Evolutionary conservation across 1,140 invertebrate genomes (phyloP).

Genomic region (Akabosia matsudoensis): DNA sequence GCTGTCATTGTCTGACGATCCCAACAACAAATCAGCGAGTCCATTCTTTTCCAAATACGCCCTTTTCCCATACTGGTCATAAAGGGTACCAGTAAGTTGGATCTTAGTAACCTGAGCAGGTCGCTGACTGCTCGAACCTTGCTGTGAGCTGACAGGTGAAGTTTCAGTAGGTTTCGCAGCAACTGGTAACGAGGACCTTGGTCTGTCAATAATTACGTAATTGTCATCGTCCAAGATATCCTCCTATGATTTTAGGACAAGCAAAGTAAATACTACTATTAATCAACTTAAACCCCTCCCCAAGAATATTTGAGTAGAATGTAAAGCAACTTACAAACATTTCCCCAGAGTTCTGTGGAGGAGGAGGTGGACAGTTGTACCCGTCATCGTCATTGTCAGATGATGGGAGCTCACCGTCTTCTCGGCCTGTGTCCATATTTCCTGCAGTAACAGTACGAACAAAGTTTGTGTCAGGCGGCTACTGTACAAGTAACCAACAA

Average conservation of each 20-base stretch:
- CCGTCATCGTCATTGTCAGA: neutral
- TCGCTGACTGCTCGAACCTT: neutral
- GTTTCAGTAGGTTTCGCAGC: neutral
- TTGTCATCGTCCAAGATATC: neutral
- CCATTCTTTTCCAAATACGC: neutral
- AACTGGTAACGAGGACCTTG: neutral
- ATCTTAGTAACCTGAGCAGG: neutral
- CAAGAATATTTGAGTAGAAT: neutral
- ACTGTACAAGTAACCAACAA: too few relatives aligned
- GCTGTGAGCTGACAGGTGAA: neutral
- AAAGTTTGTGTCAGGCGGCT: too few relatives aligned
- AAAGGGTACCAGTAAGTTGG: neutral
- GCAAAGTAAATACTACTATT: neutral
- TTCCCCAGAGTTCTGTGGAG: neutral
- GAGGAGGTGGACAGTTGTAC: neutral
- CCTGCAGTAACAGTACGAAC: too few relatives aligned
- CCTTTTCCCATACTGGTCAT: neutral
- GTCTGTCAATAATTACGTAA: slow-evolving; percentile 5
- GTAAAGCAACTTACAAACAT: neutral
- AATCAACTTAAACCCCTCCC: too few relatives aligned
- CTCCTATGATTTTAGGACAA: neutral
- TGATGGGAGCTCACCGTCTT: slow-evolving; percentile 3
- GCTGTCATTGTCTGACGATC: neutral
- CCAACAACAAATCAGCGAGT: neutral
- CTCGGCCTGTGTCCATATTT: too few relatives aligned